These are phyloP conservation scores for Agrotis segetum DNA, from an alignment of 2,888 invertebrate genomes.

Conservation along the genomic window DNA sequence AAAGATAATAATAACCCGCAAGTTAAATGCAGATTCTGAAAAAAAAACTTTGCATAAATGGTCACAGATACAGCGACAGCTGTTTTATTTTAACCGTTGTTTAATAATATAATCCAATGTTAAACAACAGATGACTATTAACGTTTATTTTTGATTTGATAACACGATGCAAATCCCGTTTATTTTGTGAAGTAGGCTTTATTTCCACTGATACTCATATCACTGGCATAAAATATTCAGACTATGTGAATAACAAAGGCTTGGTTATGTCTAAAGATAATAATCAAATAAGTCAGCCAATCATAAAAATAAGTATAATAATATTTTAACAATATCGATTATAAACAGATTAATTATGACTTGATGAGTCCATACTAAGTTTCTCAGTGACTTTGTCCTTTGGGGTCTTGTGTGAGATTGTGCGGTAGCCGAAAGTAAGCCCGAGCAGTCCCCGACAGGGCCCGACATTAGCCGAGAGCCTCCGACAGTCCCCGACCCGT, in stretches of 20 bases:
- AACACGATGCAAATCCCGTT: conserved; percentile 1
- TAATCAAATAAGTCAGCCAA: too few relatives aligned
- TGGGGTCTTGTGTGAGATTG: conserved; percentile 39
- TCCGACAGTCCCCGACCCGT: conserved; percentile 34
- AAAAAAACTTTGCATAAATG: neutral
- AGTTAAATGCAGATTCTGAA: too few relatives aligned
- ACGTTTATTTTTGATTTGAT: neutral
- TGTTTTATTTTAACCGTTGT: neutral
- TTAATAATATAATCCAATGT: neutral
- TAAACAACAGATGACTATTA: neutral
- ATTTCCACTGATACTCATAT: neutral
- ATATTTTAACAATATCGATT: too few relatives aligned
- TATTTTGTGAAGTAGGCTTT: conserved; percentile 10
- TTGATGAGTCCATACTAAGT: too few relatives aligned
- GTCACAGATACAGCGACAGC: neutral
- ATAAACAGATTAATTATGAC: too few relatives aligned
- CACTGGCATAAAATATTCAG: too few relatives aligned
- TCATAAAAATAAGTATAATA: too few relatives aligned
- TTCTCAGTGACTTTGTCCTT: conserved; percentile 3
- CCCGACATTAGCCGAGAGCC: conserved; percentile 15
- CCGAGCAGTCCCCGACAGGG: conserved; percentile 34
- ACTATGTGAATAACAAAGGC: too few relatives aligned
- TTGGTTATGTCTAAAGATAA: too few relatives aligned
- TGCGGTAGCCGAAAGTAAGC: conserved; percentile 24
- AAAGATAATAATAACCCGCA: too few relatives aligned